Conservation (phyloP, 2,113 vertebrate genomes). For the Rhinolophus sinicus region DNA sequence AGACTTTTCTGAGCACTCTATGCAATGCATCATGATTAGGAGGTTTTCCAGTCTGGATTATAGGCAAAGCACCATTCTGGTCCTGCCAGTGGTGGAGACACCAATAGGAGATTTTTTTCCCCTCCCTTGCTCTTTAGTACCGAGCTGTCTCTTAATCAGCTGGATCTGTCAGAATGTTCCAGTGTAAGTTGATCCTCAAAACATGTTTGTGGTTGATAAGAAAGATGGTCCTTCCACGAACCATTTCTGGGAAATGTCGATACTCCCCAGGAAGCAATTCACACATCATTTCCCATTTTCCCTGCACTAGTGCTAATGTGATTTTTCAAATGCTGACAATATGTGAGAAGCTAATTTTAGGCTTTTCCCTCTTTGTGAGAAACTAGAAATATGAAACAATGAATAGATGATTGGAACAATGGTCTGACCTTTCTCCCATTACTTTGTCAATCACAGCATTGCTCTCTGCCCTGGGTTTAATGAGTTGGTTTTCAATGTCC, state of each 20-base stretch:
- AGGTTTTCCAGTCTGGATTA: background rate
- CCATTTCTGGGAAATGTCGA: background rate
- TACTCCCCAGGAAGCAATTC: background rate
- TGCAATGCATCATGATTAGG: background rate
- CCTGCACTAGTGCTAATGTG: background rate
- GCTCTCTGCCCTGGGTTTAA: background rate
- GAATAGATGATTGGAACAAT: background rate
- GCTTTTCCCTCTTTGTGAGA: background rate
- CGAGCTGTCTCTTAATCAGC: background rate
- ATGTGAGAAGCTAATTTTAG: constrained; percentile 42
- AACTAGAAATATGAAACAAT: constrained; percentile 9
- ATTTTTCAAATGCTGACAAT: constrained; percentile 17
- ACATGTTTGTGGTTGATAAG: background rate
- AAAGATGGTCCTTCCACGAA: background rate
- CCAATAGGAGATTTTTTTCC: background rate
- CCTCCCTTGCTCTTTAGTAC: background rate
- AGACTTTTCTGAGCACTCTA: background rate
- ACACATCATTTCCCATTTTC: background rate
- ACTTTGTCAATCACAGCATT: background rate
- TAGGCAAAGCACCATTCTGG: background rate
- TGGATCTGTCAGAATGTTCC: background rate
- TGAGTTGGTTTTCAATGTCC: background rate
- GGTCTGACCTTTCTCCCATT: background rate
- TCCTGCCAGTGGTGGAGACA: background rate
- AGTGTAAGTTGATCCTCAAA: background rate